Percentiles rank a stretch among this genome's conserved stretches.
Conservation (phyloP, 2,888 invertebrate genomes). For the Morinoia aosen region DNA sequence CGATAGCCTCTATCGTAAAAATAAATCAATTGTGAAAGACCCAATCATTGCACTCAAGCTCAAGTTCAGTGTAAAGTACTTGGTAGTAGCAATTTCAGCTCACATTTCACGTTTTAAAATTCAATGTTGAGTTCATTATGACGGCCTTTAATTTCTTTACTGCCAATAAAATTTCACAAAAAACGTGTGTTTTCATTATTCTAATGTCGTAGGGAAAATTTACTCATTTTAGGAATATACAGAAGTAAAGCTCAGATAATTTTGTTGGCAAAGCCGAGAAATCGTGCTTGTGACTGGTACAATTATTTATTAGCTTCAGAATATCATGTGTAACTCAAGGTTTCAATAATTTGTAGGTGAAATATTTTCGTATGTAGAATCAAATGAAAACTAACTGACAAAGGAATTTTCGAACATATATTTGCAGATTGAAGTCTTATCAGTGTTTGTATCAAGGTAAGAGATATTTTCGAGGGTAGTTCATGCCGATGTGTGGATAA, state of each 20-base stretch:
- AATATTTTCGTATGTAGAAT: neutral
- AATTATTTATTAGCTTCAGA: neutral
- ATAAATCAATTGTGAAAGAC: too few relatives aligned
- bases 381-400: neutral
- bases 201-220: neutral
- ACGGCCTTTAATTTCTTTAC: neutral
- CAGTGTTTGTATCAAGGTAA: too few relatives aligned
- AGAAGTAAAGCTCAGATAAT: neutral
- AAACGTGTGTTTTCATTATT: neutral
- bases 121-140: neutral
- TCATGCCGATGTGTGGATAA: too few relatives aligned
- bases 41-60: too few relatives aligned
- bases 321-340: neutral
- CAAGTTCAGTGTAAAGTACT: neutral
- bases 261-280: neutral
- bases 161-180: neutral
- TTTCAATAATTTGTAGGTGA: neutral
- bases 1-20: too few relatives aligned
- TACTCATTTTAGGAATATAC: neutral
- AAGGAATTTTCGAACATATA: neutral
- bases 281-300: neutral
- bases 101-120: neutral
- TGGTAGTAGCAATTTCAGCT: neutral
- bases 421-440: neutral
- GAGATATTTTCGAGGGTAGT: too few relatives aligned